These are phyloP conservation scores for Aphodius granarius DNA, from an alignment of 2,888 invertebrate genomes.

Conservation along the genomic window DNA sequence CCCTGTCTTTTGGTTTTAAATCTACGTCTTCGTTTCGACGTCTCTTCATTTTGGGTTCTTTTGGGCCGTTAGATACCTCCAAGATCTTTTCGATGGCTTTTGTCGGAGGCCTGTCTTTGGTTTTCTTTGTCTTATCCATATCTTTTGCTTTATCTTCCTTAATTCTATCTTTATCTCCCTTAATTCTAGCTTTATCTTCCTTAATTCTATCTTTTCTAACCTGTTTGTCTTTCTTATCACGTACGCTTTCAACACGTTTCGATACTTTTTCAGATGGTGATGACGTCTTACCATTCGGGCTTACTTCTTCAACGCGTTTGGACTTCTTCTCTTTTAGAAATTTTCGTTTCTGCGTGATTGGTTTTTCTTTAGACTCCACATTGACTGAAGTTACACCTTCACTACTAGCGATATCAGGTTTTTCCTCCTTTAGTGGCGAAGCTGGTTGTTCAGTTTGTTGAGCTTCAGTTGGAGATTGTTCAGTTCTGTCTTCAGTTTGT, in stretches of 20 bases:
- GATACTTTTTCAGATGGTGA: slow-evolving; percentile 11
- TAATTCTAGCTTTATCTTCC: slow-evolving; percentile 14
- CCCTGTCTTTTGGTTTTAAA: neutral
- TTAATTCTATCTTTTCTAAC: slow-evolving; percentile 15
- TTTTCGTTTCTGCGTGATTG: slow-evolving; percentile 13
- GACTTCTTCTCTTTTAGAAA: slow-evolving; percentile 22
- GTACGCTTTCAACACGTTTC: slow-evolving; percentile 8
- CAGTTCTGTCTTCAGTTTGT: slow-evolving; percentile 6
- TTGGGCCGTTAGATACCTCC: slow-evolving; percentile 27
- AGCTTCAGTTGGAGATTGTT: neutral
- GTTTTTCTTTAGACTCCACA: slow-evolving; percentile 18
- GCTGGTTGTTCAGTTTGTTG: neutral
- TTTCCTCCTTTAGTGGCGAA: slow-evolving; percentile 18
- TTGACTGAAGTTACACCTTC: slow-evolving; percentile 21
- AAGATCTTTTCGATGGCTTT: slow-evolving; percentile 23
- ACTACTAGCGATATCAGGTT: slow-evolving; percentile 7
- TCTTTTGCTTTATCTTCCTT: slow-evolving; percentile 22
- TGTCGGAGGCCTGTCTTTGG: slow-evolving; percentile 20
- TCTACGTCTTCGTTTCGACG: slow-evolving; percentile 7
- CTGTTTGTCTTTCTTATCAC: slow-evolving; percentile 2
- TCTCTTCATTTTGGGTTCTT: slow-evolving; percentile 17
- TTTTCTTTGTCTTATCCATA: slow-evolving; percentile 6
- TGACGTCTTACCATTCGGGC: slow-evolving; percentile 13
- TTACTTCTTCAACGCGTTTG: slow-evolving; percentile 21
- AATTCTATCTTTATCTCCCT: neutral